Evolutionary conservation across 2,797 vertebrate species (phyloP), one percentile per base, ranked within the genome.

Genomic region (Syngnathus acus): DNA sequence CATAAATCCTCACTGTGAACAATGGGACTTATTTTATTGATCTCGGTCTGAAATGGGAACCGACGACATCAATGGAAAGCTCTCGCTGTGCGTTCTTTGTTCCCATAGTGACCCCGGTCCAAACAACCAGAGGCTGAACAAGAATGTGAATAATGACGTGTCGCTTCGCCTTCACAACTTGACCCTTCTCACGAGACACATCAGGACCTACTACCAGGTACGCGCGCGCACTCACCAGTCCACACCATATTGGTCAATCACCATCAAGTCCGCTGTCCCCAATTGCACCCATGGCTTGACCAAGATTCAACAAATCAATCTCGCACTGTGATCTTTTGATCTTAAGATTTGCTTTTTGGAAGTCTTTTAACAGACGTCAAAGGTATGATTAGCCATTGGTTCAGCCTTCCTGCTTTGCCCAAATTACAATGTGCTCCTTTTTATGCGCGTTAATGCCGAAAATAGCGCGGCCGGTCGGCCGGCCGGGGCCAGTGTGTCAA

Each of bases 201-300:
- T 89, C 77, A 86, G 72, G 70, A 83, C 67, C 0, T 89, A 85
- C 75, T 89, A 89, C 75, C 86, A 87, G 86, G 88, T 89, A 87
- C 1, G 1, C 54, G 65, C 1, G 1, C 54, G 65, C 54, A 16
- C 55, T n/a, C 43, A 37, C 32, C 3, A n/a, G 3, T 13, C 17
- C 1, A 8, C 45, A 23, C 26, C 32, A 19, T 37, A 48, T n/a
- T 42, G n/a, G 1, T 62, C 19, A 21, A 8, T 11, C 55, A 16
- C 14, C 32, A 32, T 17, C 16, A 32, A 59, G 4, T 10, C 26
- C 26, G 26, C 26, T 32, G 26, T 32, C 26, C 26, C 32, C 32
- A 32, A 32, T 32, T 32, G 32, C 32, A 32, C 32, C 32, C 32
- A 32, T 32, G 2, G 21, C 51, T 26, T 26, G 51, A 11, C 32